Evolutionary conservation across 2,888 invertebrate species (phyloP), one percentile per base, ranked within the genome.

Genomic region (Polylopha cassiicola): DNA sequence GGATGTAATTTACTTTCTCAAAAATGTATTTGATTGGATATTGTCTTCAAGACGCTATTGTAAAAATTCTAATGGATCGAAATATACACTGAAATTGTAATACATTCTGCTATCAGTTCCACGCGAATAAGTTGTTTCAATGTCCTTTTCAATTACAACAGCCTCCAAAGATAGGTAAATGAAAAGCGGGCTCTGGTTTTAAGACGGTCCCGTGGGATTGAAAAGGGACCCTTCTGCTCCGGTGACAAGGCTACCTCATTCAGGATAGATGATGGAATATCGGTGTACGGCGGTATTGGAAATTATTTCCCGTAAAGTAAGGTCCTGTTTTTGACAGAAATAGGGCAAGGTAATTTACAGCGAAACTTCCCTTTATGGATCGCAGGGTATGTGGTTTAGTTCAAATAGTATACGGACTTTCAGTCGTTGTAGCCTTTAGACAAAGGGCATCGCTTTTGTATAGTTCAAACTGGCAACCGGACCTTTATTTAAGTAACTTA

Each of bases 91-190:
- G 51, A 61, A 54, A 55, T 62, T 61, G 61, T 64, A 68, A 73
- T 68, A 65, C 56, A 62, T 54, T 57, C 56, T 68, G 50, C 48
- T 61, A 79, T 79, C 75, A 71, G 62, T 80, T 81, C 73, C 76
- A 65, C 58, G 55, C 58, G 72, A 73, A 61, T 69, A 65, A 71
- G 65, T 67, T 61, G 61, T 58, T 52, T 76, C 71, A 75, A 77
- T 73, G 75, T 72, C 68, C 67, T 62, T 68, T 79, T 77, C 78
- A 81, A 79, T 80, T 78, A 81, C 65, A 61, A 60, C 51, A 60
- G 50, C 47, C 49, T 54, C 63, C 61, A 65, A 65, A 74, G 73
- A 73, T 76, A 73, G 69, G 65, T 69, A 73, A 69, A 73, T 77
- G 75, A 77, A 77, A 71, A 72, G 73, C 67, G 64, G 64, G 56